Evolutionary conservation across 2,888 invertebrate genomes (phyloP).

Genomic region (Argyra leucocephala): DNA sequence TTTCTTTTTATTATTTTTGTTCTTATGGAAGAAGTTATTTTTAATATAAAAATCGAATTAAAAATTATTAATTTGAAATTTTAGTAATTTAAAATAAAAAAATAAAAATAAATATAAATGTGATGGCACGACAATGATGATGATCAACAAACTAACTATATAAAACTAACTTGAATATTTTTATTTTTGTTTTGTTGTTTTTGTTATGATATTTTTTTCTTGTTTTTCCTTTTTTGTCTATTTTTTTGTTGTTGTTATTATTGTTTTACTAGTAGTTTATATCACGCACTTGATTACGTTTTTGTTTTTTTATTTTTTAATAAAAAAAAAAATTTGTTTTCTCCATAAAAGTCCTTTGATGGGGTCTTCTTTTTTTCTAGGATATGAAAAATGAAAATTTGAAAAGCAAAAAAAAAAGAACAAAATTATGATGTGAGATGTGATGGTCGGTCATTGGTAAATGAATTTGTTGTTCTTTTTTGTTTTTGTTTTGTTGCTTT

Average conservation of each 20-base stretch:
- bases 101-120: not conserved
- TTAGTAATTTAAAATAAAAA: not conserved
- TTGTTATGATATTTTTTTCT: not conserved
- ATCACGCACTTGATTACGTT: not conserved
- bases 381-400: not conserved
- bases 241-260: too few species aligned
- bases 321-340: not conserved
- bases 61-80: conserved; percentile 2
- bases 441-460: not conserved
- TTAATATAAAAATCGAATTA: not conserved
- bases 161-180: not conserved
- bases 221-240: too few species aligned
- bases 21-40: not conserved
- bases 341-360: not conserved
- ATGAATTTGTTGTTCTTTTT: not conserved
- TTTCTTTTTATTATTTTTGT: too few species aligned
- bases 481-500: not conserved
- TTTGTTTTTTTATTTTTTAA: not conserved
- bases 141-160: not conserved
- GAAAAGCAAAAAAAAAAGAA: too few species aligned
- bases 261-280: not conserved
- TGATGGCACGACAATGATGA: conserved; percentile 4
- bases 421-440: too few species aligned
- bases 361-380: not conserved
- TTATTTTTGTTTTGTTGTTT: not conserved